phyloP scores from a whole-genome alignment of 2,888 invertebrate species.

The Drosophila paramelanica region DNA sequence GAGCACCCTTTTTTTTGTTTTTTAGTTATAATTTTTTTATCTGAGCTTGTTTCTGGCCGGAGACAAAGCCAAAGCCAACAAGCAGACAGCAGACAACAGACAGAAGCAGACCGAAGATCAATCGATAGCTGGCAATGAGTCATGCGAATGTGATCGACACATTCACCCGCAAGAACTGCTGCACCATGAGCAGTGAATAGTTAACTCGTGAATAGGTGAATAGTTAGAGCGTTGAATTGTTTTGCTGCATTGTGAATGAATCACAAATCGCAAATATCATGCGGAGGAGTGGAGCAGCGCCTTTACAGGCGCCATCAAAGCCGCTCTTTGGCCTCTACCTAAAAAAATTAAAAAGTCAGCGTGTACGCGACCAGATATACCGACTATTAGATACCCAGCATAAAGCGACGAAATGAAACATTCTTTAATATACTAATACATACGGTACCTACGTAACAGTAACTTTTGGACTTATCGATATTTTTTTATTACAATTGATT shows the following conservation, averaged over 20 bases:
- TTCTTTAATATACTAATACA: too few relatives aligned
- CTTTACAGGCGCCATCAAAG: background rate
- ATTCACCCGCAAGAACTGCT: background rate
- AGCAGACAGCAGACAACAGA: background rate
- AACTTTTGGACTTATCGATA: too few relatives aligned
- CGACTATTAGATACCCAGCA: background rate
- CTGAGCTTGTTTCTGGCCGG: background rate
- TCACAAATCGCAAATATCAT: conserved; percentile 13
- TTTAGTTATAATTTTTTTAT: background rate
- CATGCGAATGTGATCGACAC: conserved; percentile 1
- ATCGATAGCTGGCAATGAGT: conserved; percentile 7
- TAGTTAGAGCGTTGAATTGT: background rate
- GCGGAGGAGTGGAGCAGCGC: background rate
- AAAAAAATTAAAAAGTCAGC: background rate
- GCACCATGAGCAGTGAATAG: background rate
- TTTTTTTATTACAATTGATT: too few relatives aligned
- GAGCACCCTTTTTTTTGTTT: background rate
- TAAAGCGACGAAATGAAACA: too few relatives aligned
- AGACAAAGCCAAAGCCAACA: conserved; percentile 4
- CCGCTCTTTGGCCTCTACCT: background rate
- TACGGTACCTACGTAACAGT: too few relatives aligned
- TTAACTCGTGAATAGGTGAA: background rate
- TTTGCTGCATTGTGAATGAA: conserved; percentile 2
- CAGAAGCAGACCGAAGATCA: conserved; percentile 4
- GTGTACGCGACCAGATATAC: background rate